Evolutionary conservation across 2,888 invertebrate genomes (phyloP), one percentile per base, ranked within the genome.

Genomic region (Dasysyrphus tricinctus): DNA sequence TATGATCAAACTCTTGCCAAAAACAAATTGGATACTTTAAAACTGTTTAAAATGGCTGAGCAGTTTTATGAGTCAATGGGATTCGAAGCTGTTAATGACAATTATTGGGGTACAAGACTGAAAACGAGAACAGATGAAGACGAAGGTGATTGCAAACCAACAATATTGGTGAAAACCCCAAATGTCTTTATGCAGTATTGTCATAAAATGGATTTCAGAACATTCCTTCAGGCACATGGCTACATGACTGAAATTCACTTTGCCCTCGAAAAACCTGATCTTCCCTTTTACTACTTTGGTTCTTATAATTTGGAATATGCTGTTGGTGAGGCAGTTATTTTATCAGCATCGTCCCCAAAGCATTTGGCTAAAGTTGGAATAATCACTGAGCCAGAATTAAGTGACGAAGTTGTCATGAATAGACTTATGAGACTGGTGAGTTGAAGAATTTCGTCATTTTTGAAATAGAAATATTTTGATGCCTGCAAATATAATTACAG

Each of bases 221-320:
- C 63, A 44, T 83, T 88, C 34, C 24, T 88, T 42, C 88, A 88
- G 73, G 85, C 82, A 19, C 88, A 88, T 65, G 85, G 85, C 1
- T 73, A 76, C 24, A 74, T 88, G 73, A 85, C 72, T 12, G 59
- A 44, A 3, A 44, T 88, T 12, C 75, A 88, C 7, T 80, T 78
- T 39, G 80, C 81, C 5, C 14, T 72, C 0, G 77, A 80, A 47
- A 85, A 82, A 37, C 44, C 47, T 7, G 4, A 70, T 42, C 75
- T 85, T 9, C 88, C 85, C 11, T 57, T 78, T 19, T 85, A 80
- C 19, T 81, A 77, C 49, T 78, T 65, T 29, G 37, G 61, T 14
- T 74, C 81, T 4, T 61, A 86, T 12, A 37, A 67, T 24, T 59
- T 88, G 29, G 85, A 79, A 7, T 29, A 37, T 24, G 63, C 82